phyloP scores from a whole-genome alignment of 1,140 invertebrate genomes.

The Drosophila quadrilineata region DNA sequence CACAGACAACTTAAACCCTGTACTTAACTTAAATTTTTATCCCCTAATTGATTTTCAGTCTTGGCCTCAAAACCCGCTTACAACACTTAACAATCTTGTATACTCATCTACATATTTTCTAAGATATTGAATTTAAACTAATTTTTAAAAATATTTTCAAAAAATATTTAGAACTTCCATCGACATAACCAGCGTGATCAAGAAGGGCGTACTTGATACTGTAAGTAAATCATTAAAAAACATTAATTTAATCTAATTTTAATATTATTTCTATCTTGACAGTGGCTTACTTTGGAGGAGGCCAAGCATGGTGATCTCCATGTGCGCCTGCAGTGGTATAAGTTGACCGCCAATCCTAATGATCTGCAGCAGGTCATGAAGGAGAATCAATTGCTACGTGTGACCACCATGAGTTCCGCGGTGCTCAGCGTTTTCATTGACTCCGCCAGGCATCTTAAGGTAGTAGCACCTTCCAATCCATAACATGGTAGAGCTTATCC shows the following conservation, averaged over 20 bases:
- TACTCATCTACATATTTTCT: not conserved
- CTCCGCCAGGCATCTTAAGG: conserved; percentile 94
- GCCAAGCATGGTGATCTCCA: conserved; percentile 96
- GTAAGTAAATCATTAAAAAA: too few species aligned
- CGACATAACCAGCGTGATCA: conserved; percentile 86
- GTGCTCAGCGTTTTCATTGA: conserved; percentile 93
- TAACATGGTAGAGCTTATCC: not conserved
- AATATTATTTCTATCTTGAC: conserved; percentile 40
- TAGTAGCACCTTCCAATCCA: conserved; percentile 76
- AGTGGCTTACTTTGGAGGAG: conserved; percentile 97
- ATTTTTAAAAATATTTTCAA: conserved; percentile 10
- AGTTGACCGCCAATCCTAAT: conserved; percentile 86
- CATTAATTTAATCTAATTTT: not conserved
- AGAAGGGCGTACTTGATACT: conserved; percentile 86
- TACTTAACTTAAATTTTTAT: not conserved
- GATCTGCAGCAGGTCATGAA: conserved; percentile 88
- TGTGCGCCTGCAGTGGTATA: conserved; percentile 93
- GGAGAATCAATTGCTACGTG: conserved; percentile 89
- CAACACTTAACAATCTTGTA: conserved; percentile 28
- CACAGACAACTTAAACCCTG: conserved; percentile 1
- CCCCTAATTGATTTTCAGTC: not conserved
- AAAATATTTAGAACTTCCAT: conserved; percentile 83
- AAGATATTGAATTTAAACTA: not conserved
- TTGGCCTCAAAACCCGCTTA: conserved; percentile 19
- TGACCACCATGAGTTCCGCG: conserved; percentile 89